These are phyloP conservation scores for Gymnocheta viridis DNA, from an alignment of 2,888 invertebrate genomes.

Conservation along the genomic window DNA sequence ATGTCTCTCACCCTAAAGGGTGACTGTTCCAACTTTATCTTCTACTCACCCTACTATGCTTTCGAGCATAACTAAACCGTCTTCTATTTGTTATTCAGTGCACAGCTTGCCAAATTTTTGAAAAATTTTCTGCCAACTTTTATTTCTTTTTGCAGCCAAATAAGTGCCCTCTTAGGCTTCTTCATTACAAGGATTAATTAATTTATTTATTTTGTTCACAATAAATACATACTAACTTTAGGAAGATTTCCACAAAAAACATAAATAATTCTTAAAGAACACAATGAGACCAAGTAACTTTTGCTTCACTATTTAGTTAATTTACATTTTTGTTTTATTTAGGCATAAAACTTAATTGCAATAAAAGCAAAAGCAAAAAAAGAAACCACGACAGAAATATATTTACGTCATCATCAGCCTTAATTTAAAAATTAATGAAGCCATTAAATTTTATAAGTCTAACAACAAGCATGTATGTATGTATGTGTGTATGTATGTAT, in stretches of 20 bases:
- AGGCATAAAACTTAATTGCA: slow-evolving; percentile 33
- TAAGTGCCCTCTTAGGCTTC: not conserved
- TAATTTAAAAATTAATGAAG: slow-evolving; percentile 9
- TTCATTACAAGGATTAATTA: slow-evolving; percentile 12
- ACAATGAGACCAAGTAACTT: not conserved
- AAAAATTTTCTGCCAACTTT: not conserved
- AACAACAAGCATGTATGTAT: not conserved
- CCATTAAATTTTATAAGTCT: slow-evolving; percentile 14
- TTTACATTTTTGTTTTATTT: not conserved
- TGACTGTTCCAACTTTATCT: not conserved
- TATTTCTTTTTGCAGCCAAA: not conserved
- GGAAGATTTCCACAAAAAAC: not conserved
- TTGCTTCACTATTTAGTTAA: not conserved
- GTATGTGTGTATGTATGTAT: not conserved
- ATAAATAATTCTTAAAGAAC: not conserved
- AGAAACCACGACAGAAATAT: not conserved
- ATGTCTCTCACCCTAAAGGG: not conserved
- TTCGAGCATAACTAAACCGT: not conserved
- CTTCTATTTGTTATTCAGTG: not conserved
- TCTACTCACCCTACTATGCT: not conserved
- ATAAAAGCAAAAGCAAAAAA: not conserved
- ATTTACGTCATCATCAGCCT: not conserved
- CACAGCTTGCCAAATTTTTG: not conserved
- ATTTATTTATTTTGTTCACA: slow-evolving; percentile 13
- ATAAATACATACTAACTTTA: not conserved